Percentiles rank a stretch among this genome's conserved stretches.
phyloP scores from a whole-genome alignment of 2,888 invertebrate species.

The Craniophora ligustri region DNA sequence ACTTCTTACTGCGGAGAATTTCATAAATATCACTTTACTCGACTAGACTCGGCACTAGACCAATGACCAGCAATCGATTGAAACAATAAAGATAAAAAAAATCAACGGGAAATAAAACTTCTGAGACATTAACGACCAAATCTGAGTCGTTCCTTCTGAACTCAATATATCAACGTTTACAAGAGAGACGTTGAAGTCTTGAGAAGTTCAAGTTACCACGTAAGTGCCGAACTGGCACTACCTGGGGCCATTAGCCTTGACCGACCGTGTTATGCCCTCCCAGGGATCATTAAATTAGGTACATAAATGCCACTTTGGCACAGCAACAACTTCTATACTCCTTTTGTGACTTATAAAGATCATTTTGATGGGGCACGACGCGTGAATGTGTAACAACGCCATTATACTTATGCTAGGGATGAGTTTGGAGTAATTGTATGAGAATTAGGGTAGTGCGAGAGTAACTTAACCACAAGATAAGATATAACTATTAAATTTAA shows the following conservation, averaged over 20 bases:
- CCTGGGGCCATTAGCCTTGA: constrained; percentile 42
- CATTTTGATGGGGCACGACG: constrained; percentile 14
- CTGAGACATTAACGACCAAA: constrained; percentile 22
- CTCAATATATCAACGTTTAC: constrained; percentile 45
- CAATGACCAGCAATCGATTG: background rate
- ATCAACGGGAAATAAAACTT: no score
- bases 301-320: constrained; percentile 42
- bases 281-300: constrained; percentile 40
- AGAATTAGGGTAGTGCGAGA: no score
- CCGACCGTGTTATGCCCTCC: constrained; percentile 30
- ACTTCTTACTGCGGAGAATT: no score
- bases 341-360: constrained; percentile 35
- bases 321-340: constrained; percentile 23
- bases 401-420: no score
- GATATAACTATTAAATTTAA: no score
- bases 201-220: constrained; percentile 34
- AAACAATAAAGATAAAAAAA: no score
- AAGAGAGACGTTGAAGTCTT: constrained; percentile 21
- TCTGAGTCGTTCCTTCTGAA: constrained; percentile 29
- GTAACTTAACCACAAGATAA: no score
- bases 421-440: no score
- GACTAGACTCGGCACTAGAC: no score
- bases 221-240: constrained; percentile 20
- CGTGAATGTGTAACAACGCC: background rate
- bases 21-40: no score